These are phyloP conservation scores for Meloidogyne exigua DNA, from an alignment of 1,140 invertebrate species.

Conservation along the genomic window DNA sequence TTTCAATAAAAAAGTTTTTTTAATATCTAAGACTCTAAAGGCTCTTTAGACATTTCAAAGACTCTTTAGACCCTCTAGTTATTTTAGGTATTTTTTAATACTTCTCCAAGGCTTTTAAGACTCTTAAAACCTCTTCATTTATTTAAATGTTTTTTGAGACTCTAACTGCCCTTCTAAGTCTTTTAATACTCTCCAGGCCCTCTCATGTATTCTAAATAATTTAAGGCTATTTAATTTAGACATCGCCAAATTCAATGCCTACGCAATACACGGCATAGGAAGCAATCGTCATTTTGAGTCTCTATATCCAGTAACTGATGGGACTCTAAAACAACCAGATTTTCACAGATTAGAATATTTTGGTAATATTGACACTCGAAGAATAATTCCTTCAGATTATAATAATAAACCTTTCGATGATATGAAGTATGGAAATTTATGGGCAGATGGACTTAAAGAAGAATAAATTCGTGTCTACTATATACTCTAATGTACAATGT, in stretches of 20 bases:
- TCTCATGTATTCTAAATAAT: too few relatives aligned
- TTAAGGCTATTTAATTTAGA: too few relatives aligned
- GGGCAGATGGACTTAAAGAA: slow-evolving; percentile 39
- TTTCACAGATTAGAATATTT: slow-evolving; percentile 64
- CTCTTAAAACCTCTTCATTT: too few relatives aligned
- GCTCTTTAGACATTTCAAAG: too few relatives aligned
- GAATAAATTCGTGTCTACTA: not conserved
- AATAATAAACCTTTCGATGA: slow-evolving; percentile 55
- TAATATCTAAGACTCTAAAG: too few relatives aligned
- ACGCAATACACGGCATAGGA: slow-evolving; percentile 68
- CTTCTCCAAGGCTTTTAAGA: too few relatives aligned
- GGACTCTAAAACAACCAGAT: slow-evolving; percentile 65
- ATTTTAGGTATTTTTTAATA: too few relatives aligned
- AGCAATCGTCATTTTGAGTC: slow-evolving; percentile 66
- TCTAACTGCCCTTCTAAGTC: too few relatives aligned
- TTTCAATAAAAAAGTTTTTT: not conserved
- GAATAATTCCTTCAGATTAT: slow-evolving; percentile 56
- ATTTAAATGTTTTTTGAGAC: too few relatives aligned
- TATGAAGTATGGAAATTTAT: slow-evolving; percentile 59
- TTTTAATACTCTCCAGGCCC: too few relatives aligned
- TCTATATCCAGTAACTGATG: slow-evolving; percentile 66
- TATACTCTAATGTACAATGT: not conserved
- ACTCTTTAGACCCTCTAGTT: too few relatives aligned
- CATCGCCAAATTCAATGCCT: slow-evolving; percentile 69
- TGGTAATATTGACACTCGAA: slow-evolving; percentile 41